These are phyloP conservation scores for Maccullochella peelii DNA, from an alignment of 2,113 vertebrate species.

Conservation along the genomic window DNA sequence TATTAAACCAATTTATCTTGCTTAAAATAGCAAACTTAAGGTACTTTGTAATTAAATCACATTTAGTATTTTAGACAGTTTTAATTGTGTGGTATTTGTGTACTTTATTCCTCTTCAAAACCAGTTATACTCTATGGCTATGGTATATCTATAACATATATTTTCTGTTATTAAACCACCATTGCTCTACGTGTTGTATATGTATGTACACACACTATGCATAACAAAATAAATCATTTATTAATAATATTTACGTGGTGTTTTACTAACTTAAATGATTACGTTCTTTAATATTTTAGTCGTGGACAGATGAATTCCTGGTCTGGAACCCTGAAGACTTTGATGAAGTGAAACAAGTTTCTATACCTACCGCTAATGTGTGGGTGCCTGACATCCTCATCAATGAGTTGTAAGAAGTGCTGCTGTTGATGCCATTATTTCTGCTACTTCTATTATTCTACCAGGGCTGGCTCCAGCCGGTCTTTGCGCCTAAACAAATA, in stretches of 20 bases:
- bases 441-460: rapidly evolving
- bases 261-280: not conserved
- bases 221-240: not conserved
- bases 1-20: not conserved
- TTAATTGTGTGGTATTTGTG: not conserved
- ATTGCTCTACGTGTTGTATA: too few species aligned
- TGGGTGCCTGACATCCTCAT: constrained; percentile 99
- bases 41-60: not conserved
- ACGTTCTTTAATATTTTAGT: constrained; percentile 75
- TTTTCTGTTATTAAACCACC: not conserved
- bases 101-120: not conserved
- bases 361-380: constrained; percentile 90
- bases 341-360: constrained; percentile 92
- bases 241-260: not conserved
- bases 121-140: not conserved
- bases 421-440: not conserved
- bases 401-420: constrained; percentile 94
- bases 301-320: constrained; percentile 95
- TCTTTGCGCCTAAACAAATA: rapidly evolving
- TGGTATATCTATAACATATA: not conserved
- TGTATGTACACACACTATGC: not conserved
- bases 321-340: constrained; percentile 92
- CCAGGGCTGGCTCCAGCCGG: rapidly evolving
- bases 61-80: not conserved
- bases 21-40: not conserved